phyloP scores from a whole-genome alignment of 2,113 vertebrate species.

The Crotophaga sulcirostris region DNA sequence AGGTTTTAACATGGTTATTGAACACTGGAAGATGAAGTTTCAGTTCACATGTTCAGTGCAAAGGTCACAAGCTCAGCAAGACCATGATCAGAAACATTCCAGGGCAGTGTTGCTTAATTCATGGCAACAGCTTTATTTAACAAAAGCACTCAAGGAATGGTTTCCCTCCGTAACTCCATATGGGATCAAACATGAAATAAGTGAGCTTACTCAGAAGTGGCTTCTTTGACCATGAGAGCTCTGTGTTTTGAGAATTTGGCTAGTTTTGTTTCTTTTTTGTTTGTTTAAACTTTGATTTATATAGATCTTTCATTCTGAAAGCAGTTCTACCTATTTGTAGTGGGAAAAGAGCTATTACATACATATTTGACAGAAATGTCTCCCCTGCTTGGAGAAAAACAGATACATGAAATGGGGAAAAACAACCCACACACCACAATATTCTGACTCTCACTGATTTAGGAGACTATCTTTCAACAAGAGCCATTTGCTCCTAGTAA shows the following conservation, averaged over 20 bases:
- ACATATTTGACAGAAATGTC: background rate
- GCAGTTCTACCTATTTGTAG: background rate
- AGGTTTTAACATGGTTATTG: slow-evolving; percentile 60
- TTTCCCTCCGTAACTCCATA: slow-evolving; percentile 60
- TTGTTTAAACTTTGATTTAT: slow-evolving; percentile 14
- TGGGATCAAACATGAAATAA: slow-evolving; percentile 60
- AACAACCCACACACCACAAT: background rate
- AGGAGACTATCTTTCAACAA: background rate
- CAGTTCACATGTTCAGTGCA: slow-evolving; percentile 62
- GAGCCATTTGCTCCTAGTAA: background rate
- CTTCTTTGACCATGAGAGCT: slow-evolving; percentile 33
- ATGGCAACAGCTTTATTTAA: slow-evolving; percentile 64
- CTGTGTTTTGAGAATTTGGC: slow-evolving; percentile 18
- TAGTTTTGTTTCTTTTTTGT: background rate
- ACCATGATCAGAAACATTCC: slow-evolving; percentile 69
- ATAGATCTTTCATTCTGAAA: background rate
- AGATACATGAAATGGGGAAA: background rate
- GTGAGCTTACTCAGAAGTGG: slow-evolving; percentile 33
- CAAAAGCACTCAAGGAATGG: slow-evolving; percentile 67
- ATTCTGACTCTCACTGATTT: background rate
- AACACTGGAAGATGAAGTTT: slow-evolving; percentile 65
- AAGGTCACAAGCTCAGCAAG: slow-evolving; percentile 66
- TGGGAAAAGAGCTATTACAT: background rate
- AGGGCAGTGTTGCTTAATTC: slow-evolving; percentile 68
- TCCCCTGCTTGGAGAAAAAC: background rate